phyloP scores from a whole-genome alignment of 37 sponge, comb jelly and placozoan genomes.

The Dysidea cf. avara region DNA sequence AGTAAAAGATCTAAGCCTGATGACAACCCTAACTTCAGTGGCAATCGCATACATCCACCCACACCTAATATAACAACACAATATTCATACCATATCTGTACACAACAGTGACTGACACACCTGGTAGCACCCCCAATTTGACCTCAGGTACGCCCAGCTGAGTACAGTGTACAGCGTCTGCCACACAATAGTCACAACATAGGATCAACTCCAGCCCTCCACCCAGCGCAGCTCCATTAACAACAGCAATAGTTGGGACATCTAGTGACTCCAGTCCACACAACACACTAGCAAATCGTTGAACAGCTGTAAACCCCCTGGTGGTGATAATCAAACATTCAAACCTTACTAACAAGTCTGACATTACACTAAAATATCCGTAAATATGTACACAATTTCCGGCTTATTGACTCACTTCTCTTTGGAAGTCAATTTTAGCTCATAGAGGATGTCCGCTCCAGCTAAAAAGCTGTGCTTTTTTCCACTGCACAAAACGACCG shows the following conservation, averaged over 20 bases:
- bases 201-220: constrained; percentile 67
- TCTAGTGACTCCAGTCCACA: constrained; percentile 55
- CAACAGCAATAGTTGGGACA: constrained; percentile 52
- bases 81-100: neutral
- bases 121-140: constrained; percentile 61
- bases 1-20: constrained; percentile 25
- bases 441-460: constrained; percentile 49
- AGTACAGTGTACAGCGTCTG: constrained; percentile 29
- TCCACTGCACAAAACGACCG: constrained; percentile 53
- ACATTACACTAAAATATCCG: too few relatives aligned
- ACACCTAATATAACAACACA: constrained; percentile 17
- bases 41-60: constrained; percentile 63
- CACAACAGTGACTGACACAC: constrained; percentile 15
- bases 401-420: too few relatives aligned
- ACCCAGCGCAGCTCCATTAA: constrained; percentile 61
- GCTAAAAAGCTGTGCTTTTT: constrained; percentile 39
- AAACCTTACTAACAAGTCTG: neutral
- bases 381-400: too few relatives aligned
- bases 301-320: constrained; percentile 28
- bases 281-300: constrained; percentile 15
- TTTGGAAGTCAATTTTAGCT: constrained; percentile 10
- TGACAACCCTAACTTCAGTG: constrained; percentile 38
- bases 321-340: neutral
- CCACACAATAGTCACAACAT: constrained; percentile 64
- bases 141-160: constrained; percentile 71